Percentiles rank a stretch among this genome's conserved stretches.
Conservation (phyloP, 2,888 invertebrate species). For the Aphidius colemani region DNA sequence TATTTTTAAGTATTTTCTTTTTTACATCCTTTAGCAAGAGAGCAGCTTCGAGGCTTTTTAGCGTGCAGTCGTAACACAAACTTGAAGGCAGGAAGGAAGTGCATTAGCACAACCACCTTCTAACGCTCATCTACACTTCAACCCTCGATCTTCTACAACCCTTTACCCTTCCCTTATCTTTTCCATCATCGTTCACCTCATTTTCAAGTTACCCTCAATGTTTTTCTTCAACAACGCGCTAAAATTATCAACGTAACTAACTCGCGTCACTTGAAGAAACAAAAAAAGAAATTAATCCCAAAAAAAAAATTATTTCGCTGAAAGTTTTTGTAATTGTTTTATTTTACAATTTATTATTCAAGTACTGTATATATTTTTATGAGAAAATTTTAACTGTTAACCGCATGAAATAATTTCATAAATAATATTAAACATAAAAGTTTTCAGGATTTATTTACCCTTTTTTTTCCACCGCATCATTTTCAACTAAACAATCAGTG, state of each 20-base stretch:
- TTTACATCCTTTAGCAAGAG: constrained; percentile 4
- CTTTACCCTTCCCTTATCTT: constrained; percentile 2
- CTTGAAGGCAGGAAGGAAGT: constrained; percentile 33
- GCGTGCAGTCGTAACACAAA: constrained; percentile 29
- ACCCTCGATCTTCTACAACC: neutral
- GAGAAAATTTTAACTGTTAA: neutral
- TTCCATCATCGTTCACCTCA: constrained; percentile 9
- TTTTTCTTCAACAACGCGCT: constrained; percentile 26
- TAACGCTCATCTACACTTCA: constrained; percentile 30
- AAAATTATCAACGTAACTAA: constrained; percentile 27
- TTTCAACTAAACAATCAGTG: too few species aligned
- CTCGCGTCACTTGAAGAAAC: constrained; percentile 16
- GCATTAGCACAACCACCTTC: constrained; percentile 34
- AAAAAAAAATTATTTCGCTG: too few species aligned
- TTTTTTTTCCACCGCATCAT: too few species aligned
- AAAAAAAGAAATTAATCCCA: neutral
- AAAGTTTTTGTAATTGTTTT: too few species aligned
- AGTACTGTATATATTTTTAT: too few species aligned
- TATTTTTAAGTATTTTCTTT: too few species aligned
- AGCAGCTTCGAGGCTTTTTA: constrained; percentile 26
- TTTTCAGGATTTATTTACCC: too few species aligned
- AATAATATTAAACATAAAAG: too few species aligned
- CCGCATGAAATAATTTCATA: neutral
- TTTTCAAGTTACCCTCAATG: constrained; percentile 28
- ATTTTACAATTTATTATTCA: too few species aligned